Conservation (phyloP, 2,113 vertebrate genomes). For the Cephalopholis sonnerati region DNA sequence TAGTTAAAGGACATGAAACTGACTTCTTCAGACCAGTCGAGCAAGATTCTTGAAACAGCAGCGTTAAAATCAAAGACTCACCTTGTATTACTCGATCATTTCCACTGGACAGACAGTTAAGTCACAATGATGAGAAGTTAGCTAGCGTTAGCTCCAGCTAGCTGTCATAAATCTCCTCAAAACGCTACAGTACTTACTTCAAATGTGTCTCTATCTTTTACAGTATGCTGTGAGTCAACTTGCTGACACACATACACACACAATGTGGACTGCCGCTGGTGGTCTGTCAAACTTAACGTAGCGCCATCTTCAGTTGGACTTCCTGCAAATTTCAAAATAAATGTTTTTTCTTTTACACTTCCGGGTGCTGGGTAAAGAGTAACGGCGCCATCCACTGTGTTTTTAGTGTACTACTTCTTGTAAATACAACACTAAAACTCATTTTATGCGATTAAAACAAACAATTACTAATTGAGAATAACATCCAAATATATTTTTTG, state of each 20-base stretch:
- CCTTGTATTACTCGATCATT: slow-evolving; percentile 57
- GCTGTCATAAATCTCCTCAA: not conserved
- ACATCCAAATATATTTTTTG: too few species aligned
- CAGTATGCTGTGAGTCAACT: slow-evolving; percentile 19
- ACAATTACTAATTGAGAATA: not conserved
- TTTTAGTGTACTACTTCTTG: not conserved
- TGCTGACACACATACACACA: not conserved
- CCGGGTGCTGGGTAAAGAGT: too few species aligned
- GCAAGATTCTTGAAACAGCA: not conserved
- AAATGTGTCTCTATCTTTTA: not conserved
- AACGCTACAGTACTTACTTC: not conserved
- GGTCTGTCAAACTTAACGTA: slow-evolving; percentile 16
- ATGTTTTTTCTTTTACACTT: not conserved
- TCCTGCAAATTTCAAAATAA: slow-evolving; percentile 69
- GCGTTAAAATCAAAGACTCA: slow-evolving; percentile 44
- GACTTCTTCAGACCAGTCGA: not conserved
- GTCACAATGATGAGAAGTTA: not conserved
- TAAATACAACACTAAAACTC: not conserved
- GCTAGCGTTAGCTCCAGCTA: not conserved
- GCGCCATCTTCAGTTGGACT: not conserved
- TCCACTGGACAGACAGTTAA: not conserved
- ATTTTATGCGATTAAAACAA: not conserved
- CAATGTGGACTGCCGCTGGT: slow-evolving; percentile 3
- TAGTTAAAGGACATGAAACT: not conserved
- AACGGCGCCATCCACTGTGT: slow-evolving; percentile 34